A percentile compares a stretch with the other conserved stretches of the same genome.
phyloP scores from a whole-genome alignment of 2,113 vertebrate genomes.

The Thalassoma bifasciatum region DNA sequence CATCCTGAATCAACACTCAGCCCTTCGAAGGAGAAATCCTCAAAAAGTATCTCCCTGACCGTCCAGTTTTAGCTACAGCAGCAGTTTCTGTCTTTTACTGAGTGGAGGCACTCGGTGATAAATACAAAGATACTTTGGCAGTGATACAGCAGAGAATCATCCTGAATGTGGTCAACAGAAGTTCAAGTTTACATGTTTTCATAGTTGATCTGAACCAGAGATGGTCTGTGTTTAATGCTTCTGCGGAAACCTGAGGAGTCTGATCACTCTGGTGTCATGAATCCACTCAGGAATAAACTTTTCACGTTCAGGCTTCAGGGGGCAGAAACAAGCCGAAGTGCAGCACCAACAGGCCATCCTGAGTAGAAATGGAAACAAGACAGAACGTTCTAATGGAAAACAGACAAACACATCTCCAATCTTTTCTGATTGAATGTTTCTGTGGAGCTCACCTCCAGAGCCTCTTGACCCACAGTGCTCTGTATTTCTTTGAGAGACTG shows the following conservation, averaged over 20 bases:
- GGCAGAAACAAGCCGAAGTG: slow-evolving; percentile 93
- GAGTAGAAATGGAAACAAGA: slow-evolving; percentile 21
- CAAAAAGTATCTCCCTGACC: neutral
- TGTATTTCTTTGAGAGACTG: slow-evolving; percentile 82
- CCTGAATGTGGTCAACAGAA: neutral
- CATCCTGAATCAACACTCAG: neutral
- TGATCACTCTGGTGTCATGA: neutral
- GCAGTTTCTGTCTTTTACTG: neutral
- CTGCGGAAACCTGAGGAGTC: neutral
- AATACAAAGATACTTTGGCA: neutral
- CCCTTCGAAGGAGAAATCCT: slow-evolving; percentile 1
- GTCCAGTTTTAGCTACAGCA: slow-evolving; percentile 26
- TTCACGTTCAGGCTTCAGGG: slow-evolving; percentile 48
- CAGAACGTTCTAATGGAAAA: neutral
- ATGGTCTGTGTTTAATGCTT: neutral
- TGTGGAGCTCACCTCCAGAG: slow-evolving; percentile 69
- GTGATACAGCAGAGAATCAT: neutral
- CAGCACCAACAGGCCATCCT: slow-evolving; percentile 95
- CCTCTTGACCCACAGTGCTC: slow-evolving; percentile 67
- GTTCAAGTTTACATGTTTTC: neutral
- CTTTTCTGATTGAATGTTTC: neutral
- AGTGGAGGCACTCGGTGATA: no score
- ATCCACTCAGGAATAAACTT: neutral
- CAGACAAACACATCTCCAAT: rapidly evolving
- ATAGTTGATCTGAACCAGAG: neutral